Evolutionary conservation across 2,888 invertebrate genomes (phyloP), one percentile per base, ranked within the genome.

Genomic region (Pheosia tremula): DNA sequence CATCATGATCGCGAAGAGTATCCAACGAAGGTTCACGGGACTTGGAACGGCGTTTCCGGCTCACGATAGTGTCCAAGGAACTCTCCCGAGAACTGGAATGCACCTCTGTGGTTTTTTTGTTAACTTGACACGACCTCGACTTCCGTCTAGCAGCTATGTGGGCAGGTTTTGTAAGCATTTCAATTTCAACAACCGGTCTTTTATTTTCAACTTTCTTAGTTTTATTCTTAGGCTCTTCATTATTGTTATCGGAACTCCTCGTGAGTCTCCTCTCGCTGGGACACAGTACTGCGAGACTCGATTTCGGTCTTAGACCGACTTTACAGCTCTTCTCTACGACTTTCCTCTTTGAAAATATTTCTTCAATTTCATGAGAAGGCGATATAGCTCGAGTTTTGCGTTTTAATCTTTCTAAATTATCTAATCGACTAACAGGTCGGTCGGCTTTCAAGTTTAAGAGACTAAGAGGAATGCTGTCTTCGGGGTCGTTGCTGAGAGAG

Each of bases 281-380:
- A 68, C 89, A 93, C 57, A 93, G 73, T 57, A 91, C 75, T 24
- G 93, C 93, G 58, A 93, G 81, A 74, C 93, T 93, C 7, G 93
- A 93, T 78, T 93, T 93, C 0, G 93, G 93, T 52, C 93, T 82
- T 13, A 92, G 74, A 24, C 77, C 84, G 11, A 84, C 77, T 85
- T 91, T 93, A 49, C 76, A 77, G 57, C 80, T 84, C 64, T 85
- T 90, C 60, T 93, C 92, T 1, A 89, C 81, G 4, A 84, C 74
- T 73, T 91, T 91, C 57, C 91, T 83, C 67, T 94, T 94, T 1
- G 92, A 90, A 74, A 91, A 90, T 82, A 92, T 90, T 79, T 92
- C 92, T 80, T 95, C 95, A 47, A 95, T 92, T 85, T 95, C 95
- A 72, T 94, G 94, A 10, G 95, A 94, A 1, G 95, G 95, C 43